Evolutionary conservation across 2,797 vertebrate species (phyloP).

Genomic region (Rhadinocentrus ornatus): DNA sequence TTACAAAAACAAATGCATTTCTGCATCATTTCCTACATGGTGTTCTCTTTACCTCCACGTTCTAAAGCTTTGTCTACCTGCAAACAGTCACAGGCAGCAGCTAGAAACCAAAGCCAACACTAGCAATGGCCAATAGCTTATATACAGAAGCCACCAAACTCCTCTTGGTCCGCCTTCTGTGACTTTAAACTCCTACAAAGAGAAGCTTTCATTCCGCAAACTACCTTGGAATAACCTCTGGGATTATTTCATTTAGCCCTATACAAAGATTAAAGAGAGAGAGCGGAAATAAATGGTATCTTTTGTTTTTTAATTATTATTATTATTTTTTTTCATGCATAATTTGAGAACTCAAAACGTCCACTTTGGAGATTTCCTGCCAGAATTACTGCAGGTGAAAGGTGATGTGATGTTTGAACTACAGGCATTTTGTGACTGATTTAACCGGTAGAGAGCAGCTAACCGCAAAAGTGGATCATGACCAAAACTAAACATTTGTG

Average conservation of each 20-base stretch:
- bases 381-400: constrained; percentile 57
- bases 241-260: constrained; percentile 98
- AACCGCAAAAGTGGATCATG: constrained; percentile 90
- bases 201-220: constrained; percentile 93
- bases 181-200: constrained; percentile 99
- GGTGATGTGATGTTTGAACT: constrained; percentile 56
- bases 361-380: constrained; percentile 88
- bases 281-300: constrained; percentile 72
- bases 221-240: constrained; percentile 99
- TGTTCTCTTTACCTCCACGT: constrained; percentile 98
- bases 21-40: constrained; percentile 92
- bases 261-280: constrained; percentile 90
- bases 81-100: constrained; percentile 99
- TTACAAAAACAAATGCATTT: constrained; percentile 88
- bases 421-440: constrained; percentile 63
- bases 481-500: constrained; percentile 94
- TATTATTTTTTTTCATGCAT: constrained; percentile 66
- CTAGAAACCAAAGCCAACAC: constrained; percentile 99
- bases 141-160: constrained; percentile 94
- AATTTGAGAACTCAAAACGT: constrained; percentile 72
- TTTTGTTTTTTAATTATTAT: constrained; percentile 60
- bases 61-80: constrained; percentile 99
- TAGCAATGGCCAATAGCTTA: constrained; percentile 99
- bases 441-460: constrained; percentile 90
- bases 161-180: constrained; percentile 95